Conservation (phyloP, 1,140 invertebrate genomes). For the Prorops nasuta region DNA sequence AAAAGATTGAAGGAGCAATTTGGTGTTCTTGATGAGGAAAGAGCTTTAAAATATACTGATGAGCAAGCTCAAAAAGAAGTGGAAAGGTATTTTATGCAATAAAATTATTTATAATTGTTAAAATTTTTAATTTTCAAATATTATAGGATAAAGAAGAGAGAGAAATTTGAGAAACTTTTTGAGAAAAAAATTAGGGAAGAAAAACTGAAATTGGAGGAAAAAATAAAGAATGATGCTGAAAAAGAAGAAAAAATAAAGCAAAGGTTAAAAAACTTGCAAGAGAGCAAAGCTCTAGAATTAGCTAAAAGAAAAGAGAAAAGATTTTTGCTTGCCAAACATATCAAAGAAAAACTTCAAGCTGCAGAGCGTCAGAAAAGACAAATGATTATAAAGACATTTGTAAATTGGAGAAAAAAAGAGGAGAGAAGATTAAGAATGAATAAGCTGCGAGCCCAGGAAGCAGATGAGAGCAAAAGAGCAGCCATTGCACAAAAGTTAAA, state of each 20-base stretch:
- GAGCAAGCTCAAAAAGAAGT: conserved; percentile 28
- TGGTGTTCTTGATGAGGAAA: conserved; percentile 18
- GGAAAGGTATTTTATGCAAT: conserved; percentile 24
- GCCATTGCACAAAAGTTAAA: conserved; percentile 22
- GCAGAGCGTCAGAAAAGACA: conserved; percentile 9
- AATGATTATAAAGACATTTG: conserved; percentile 19
- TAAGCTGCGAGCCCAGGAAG: conserved; percentile 9
- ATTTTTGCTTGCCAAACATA: conserved; percentile 2
- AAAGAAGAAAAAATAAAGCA: conserved; percentile 4
- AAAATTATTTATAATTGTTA: not conserved
- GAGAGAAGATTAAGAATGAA: conserved; percentile 10
- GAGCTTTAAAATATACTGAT: conserved; percentile 24
- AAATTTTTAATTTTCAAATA: not conserved
- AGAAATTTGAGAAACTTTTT: conserved; percentile 3
- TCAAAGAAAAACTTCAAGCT: conserved; percentile 15
- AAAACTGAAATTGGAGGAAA: not conserved
- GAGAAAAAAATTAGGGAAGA: not conserved
- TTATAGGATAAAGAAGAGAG: conserved; percentile 14
- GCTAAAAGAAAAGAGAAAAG: conserved; percentile 5
- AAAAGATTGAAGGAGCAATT: conserved; percentile 11
- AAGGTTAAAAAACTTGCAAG: conserved; percentile 10
- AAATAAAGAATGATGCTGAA: conserved; percentile 3
- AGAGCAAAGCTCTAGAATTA: too few species aligned
- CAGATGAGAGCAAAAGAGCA: conserved; percentile 21
- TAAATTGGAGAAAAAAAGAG: conserved; percentile 22